Conservation (phyloP, 1,140 invertebrate genomes). For the Gonioctena quinquepunctata region DNA sequence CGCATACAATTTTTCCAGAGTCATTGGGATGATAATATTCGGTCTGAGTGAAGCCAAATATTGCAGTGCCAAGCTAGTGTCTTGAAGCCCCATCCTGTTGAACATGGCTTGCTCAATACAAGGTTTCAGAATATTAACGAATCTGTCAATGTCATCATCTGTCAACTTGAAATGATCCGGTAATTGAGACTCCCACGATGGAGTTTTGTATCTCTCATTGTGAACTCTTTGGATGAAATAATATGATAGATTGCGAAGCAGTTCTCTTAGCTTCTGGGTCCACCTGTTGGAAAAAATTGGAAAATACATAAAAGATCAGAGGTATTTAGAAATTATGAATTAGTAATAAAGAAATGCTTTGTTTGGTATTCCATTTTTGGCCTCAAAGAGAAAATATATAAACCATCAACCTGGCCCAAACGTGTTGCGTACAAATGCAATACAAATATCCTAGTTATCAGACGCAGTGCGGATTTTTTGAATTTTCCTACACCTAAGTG, state of each 20-base stretch:
- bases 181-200: conserved; percentile 70
- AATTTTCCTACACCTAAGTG: no score
- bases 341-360: no score
- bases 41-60: conserved; percentile 79
- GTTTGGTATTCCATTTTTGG: no score
- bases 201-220: conserved; percentile 66
- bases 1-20: conserved; percentile 78
- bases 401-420: no score
- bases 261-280: conserved; percentile 67
- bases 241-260: conserved; percentile 65
- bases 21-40: conserved; percentile 78
- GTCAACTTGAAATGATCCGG: conserved; percentile 73
- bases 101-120: conserved; percentile 70
- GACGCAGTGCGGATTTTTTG: no score
- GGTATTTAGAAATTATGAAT: no score
- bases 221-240: conserved; percentile 66
- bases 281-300: no score
- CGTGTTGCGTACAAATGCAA: no score
- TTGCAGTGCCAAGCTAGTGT: conserved; percentile 72
- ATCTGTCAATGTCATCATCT: conserved; percentile 80
- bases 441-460: no score
- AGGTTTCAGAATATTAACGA: conserved; percentile 67
- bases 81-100: conserved; percentile 64
- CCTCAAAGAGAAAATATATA: no score
- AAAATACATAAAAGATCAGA: no score